Conservation (phyloP, 2,888 invertebrate species). For the Drosophila antonietae region DNA sequence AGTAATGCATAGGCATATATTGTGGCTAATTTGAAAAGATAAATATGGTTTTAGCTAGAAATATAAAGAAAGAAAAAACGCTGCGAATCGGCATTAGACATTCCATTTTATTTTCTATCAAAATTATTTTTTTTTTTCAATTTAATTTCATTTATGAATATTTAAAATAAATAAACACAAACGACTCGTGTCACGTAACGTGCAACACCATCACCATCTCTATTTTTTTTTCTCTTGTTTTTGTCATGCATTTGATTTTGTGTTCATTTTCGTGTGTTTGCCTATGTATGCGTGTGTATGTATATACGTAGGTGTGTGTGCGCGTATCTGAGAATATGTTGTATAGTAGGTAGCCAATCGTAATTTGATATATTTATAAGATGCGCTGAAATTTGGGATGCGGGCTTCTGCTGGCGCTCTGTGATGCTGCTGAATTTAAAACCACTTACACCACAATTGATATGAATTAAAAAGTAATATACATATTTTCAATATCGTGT, state of each 20-base stretch:
- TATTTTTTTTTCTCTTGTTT: slow-evolving; percentile 27
- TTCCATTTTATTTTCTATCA: too few species aligned
- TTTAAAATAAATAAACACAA: neutral
- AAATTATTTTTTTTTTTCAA: too few species aligned
- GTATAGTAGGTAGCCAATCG: slow-evolving; percentile 65
- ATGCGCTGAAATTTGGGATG: slow-evolving; percentile 38
- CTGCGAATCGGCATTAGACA: too few species aligned
- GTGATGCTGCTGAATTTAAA: slow-evolving; percentile 7
- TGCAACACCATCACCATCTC: slow-evolving; percentile 7
- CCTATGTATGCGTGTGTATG: slow-evolving; percentile 20
- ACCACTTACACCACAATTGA: too few species aligned
- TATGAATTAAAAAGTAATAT: slow-evolving; percentile 4
- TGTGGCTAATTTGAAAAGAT: too few species aligned
- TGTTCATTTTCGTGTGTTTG: slow-evolving; percentile 24
- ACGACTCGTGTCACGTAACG: slow-evolving; percentile 14
- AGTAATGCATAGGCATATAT: too few species aligned
- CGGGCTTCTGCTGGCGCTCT: slow-evolving; percentile 26
- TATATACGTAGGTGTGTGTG: slow-evolving; percentile 21
- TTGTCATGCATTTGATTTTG: slow-evolving; percentile 59
- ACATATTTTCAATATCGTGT: neutral
- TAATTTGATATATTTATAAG: slow-evolving; percentile 69
- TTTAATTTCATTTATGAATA: neutral
- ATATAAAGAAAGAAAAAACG: too few species aligned
- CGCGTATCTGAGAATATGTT: slow-evolving; percentile 12
- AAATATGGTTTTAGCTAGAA: too few species aligned